These are phyloP conservation scores for Epizoanthus scotinus DNA, from an alignment of 92 coral and sea anemone species.

Conservation along the genomic window DNA sequence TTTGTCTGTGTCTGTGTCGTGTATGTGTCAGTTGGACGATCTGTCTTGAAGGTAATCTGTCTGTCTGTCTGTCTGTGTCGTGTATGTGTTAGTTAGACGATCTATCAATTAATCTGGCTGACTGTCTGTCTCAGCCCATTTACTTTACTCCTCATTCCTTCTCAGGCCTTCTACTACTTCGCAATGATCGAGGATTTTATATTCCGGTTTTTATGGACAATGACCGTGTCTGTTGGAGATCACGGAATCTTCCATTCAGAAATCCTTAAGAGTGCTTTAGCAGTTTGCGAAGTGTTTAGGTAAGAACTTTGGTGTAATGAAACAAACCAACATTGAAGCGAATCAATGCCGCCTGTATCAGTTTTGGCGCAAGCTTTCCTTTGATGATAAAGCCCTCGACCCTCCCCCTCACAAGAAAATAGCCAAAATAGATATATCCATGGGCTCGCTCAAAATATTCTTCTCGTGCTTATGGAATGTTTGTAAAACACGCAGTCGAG, in stretches of 20 bases:
- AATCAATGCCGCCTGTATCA: neutral
- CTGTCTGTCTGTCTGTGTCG: neutral
- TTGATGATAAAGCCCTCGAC: neutral
- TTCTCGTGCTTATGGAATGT: too few species aligned
- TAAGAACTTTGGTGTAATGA: constrained; percentile 27
- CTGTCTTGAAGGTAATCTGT: neutral
- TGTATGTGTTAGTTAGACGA: neutral
- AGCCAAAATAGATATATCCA: too few species aligned
- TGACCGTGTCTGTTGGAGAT: constrained; percentile 93
- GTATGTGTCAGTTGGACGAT: neutral
- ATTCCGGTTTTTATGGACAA: constrained; percentile 90
- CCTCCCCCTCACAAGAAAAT: too few species aligned
- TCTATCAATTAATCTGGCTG: too few species aligned
- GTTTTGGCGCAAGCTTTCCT: neutral
- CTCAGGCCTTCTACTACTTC: constrained; percentile 80
- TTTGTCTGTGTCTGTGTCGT: neutral
- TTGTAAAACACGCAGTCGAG: too few species aligned
- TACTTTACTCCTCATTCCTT: neutral
- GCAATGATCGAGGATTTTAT: constrained; percentile 92
- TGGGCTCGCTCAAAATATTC: too few species aligned
- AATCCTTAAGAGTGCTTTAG: constrained; percentile 73
- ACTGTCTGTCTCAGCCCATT: neutral
- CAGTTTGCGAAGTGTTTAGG: constrained; percentile 96
- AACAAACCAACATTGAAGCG: neutral
- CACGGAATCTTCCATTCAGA: constrained; percentile 85